Evolutionary conservation across 2,113 vertebrate species (phyloP).

Genomic region (Anseranas semipalmata): DNA sequence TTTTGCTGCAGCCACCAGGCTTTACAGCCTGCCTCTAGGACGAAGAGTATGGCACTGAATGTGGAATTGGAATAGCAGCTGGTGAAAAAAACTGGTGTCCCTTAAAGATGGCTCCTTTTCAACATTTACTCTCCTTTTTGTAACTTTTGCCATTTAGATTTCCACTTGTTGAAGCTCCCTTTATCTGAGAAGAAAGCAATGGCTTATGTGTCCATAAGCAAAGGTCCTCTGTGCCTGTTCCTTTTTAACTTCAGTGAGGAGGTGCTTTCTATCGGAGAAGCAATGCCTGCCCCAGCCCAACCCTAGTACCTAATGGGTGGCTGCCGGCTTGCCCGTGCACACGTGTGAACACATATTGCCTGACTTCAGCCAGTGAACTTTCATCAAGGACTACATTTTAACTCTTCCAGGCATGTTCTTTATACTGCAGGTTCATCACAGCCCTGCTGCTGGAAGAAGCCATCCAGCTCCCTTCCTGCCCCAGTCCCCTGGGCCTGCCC

Average conservation of each 20-base stretch:
- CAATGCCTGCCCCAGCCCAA: neutral
- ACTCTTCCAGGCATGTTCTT: neutral
- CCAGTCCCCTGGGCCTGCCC: neutral
- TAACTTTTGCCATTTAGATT: neutral
- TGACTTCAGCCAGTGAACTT: neutral
- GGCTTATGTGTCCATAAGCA: neutral
- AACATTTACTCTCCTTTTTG: neutral
- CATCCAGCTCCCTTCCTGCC: neutral
- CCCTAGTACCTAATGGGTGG: neutral
- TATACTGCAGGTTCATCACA: neutral
- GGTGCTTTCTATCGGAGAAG: rapidly evolving
- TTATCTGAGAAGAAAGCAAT: neutral
- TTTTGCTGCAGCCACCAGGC: neutral
- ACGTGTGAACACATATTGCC: neutral
- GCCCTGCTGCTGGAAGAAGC: neutral
- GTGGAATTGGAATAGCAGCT: neutral
- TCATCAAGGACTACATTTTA: neutral
- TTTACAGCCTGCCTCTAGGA: neutral
- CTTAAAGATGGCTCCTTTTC: neutral
- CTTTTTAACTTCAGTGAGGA: neutral
- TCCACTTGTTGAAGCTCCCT: neutral
- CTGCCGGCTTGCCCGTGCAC: neutral
- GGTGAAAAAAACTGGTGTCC: neutral
- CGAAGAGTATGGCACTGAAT: neutral
- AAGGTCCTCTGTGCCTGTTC: neutral